Evolutionary conservation across 2,888 invertebrate genomes (phyloP), one percentile per base, ranked within the genome.

Genomic region (Pterobdella sp.): DNA sequence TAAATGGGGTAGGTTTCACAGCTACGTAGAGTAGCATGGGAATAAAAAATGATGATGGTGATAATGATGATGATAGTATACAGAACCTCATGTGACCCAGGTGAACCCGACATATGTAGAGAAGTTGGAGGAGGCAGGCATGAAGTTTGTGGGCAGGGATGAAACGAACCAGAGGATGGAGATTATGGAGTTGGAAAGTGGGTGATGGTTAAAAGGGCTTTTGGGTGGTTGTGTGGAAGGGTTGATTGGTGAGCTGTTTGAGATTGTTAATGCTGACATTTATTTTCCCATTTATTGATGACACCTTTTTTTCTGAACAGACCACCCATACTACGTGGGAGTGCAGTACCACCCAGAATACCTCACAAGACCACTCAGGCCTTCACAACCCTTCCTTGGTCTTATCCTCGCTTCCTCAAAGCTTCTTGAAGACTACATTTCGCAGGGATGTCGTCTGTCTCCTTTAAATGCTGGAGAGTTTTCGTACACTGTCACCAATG

Each of bases 321-420:
- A 87, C 71, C 97, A 99, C 85, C 91, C 91, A 0, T 98, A 91
- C 84, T 99, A 91, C 82, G 91, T 96, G 3, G 91, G 91, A 0
- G 94, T 94, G 0, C 98, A 98, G 85, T 99, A 91, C 85, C 98
- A 99, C 85, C 98, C 98, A 0, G 98, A 99, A 84, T 98, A 97
- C 83, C 86, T 94, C 75, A 93, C 94, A 0, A 87, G 95, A 1
- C 83, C 84, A 1, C 77, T 83, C 79, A 81, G 81, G 68, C 94
- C 96, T 0, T 95, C 95, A 32, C 93, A 97, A 1, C 94, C 94
- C 7, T 99, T 96, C 84, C 86, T 96, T 77, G 98, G 98, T 76
- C 87, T 98, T 1, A 89, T 98, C 78, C 86, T 97, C 76, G 95
- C 97, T 4, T 89, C 94, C 0, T 88, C 89, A 72, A 91, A 91